phyloP scores from a whole-genome alignment of 2,113 vertebrate species.

The Gambusia affinis region DNA sequence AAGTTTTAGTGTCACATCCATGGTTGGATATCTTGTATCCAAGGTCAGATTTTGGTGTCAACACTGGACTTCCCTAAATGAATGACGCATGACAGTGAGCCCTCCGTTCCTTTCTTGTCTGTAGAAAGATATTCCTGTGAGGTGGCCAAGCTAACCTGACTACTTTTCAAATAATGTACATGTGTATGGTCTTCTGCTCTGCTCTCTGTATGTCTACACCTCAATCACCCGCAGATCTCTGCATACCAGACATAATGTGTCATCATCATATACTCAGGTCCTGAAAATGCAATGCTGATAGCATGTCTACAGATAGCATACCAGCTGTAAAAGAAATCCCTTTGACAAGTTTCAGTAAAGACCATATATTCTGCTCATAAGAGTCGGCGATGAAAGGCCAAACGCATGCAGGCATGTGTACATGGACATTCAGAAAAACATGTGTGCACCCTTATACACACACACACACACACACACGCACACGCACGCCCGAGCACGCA shows the following conservation, averaged over 20 bases:
- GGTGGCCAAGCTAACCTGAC: constrained; percentile 9
- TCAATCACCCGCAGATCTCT: constrained; percentile 21
- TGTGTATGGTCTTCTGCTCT: background rate
- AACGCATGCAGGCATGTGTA: constrained; percentile 39
- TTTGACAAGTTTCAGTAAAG: constrained; percentile 58
- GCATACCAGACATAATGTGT: constrained; percentile 53
- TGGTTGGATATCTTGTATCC: constrained; percentile 11
- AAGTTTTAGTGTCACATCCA: background rate
- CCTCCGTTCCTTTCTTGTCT: constrained; percentile 3
- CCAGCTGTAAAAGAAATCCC: constrained; percentile 57
- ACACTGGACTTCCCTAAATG: constrained; percentile 33
- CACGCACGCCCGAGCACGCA: constrained; percentile 31
- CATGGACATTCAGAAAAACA: constrained; percentile 3
- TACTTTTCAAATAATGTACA: constrained; percentile 14
- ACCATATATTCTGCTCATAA: constrained; percentile 26
- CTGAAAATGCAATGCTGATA: constrained; percentile 31
- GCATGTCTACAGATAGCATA: constrained; percentile 41
- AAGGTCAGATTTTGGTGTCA: constrained; percentile 26
- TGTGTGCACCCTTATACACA: background rate
- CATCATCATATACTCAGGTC: constrained; percentile 32
- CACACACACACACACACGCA: background rate
- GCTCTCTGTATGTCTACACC: constrained; percentile 22
- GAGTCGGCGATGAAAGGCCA: constrained; percentile 62
- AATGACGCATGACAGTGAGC: constrained; percentile 3
- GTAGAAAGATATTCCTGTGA: constrained; percentile 27